Conservation (phyloP, 2,888 invertebrate species). For the Rutpela maculata region DNA sequence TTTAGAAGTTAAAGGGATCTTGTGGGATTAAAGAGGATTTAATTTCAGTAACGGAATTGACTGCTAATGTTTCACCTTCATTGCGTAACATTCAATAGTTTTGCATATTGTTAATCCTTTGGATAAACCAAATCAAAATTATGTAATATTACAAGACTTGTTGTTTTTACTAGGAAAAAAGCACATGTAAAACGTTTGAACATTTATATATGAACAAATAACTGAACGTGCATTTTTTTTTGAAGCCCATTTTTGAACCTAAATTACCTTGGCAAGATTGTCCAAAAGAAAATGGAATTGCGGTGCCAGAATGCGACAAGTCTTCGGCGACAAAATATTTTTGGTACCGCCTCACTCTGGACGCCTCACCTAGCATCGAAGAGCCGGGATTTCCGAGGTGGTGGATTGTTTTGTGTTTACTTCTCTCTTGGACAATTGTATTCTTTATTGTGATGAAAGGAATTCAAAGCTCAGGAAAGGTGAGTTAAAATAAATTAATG, state of each 20-base stretch:
- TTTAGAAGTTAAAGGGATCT: too few species aligned
- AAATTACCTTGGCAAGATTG: conserved; percentile 91
- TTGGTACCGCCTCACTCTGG: conserved; percentile 93
- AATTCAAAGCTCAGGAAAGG: conserved; percentile 96
- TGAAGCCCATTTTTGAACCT: conserved; percentile 82
- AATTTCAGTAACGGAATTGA: too few species aligned
- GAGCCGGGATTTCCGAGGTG: conserved; percentile 90
- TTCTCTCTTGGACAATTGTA: conserved; percentile 92
- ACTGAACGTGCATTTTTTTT: conserved; percentile 40
- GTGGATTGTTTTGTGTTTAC: conserved; percentile 93
- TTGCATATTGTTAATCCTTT: too few species aligned
- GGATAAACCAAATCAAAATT: too few species aligned
- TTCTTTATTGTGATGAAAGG: conserved; percentile 98
- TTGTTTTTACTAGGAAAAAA: too few species aligned
- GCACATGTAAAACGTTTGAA: too few species aligned
- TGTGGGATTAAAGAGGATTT: too few species aligned
- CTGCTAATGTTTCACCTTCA: too few species aligned
- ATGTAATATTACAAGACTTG: too few species aligned
- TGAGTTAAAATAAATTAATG: conserved; percentile 66
- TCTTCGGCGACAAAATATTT: conserved; percentile 94
- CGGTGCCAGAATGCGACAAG: conserved; percentile 85
- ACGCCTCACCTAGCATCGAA: conserved; percentile 90
- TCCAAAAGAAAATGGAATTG: conserved; percentile 81
- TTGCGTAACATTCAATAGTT: too few species aligned
- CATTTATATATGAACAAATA: too few species aligned